These are phyloP conservation scores for Glomeris maerens DNA, from an alignment of 1,140 invertebrate species.

Conservation along the genomic window DNA sequence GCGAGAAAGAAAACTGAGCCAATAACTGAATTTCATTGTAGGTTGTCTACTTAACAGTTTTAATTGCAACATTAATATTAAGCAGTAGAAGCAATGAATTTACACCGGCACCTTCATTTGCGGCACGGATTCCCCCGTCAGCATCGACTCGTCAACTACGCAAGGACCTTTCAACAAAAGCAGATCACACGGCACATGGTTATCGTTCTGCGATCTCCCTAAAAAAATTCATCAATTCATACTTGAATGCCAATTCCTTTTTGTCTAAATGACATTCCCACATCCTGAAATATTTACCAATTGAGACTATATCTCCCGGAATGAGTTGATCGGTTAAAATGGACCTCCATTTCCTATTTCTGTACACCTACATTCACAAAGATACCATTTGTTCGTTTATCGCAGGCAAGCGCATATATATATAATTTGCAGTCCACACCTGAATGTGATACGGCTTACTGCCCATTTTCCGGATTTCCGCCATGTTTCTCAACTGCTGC, in stretches of 20 bases:
- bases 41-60: no score
- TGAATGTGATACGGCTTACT: conserved; percentile 87
- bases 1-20: no score
- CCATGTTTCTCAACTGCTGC: conserved; percentile 94
- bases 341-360: conserved; percentile 80
- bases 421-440: conserved; percentile 31
- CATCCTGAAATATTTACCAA: conserved; percentile 41
- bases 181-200: conserved; percentile 87
- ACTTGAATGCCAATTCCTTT: no score
- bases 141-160: conserved; percentile 95
- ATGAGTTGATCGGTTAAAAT: conserved; percentile 75
- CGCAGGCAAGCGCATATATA: background rate
- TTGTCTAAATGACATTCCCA: no score
- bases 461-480: conserved; percentile 99
- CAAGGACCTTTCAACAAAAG: conserved; percentile 82
- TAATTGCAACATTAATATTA: no score
- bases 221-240: conserved; percentile 10
- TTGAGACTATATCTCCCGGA: conserved; percentile 92
- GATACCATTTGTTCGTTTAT: background rate
- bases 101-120: conserved; percentile 95
- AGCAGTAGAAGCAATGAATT: no score
- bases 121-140: conserved; percentile 95
- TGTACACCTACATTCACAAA: conserved; percentile 57
- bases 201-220: conserved; percentile 69
- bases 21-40: no score